Percentiles rank a stretch among this genome's conserved stretches.
These are phyloP conservation scores for Lepas anatifera DNA, from an alignment of 2,888 invertebrate genomes.

Conservation along the genomic window DNA sequence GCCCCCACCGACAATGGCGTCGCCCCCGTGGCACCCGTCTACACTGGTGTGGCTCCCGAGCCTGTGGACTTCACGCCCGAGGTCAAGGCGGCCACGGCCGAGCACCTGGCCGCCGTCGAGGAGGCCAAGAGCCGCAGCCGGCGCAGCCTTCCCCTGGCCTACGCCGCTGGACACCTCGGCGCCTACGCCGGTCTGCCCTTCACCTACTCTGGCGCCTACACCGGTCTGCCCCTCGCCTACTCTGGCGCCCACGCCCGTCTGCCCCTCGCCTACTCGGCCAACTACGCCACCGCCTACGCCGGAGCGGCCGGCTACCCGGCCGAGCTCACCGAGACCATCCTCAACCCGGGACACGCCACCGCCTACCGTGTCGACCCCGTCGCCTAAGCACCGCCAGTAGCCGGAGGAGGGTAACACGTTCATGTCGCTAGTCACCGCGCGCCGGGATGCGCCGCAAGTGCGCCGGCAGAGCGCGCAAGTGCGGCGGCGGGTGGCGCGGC, in stretches of 20 bases:
- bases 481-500: neutral
- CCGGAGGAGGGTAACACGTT: neutral
- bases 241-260: conserved; percentile 30
- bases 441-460: too few relatives aligned
- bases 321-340: conserved; percentile 2
- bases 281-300: conserved; percentile 25
- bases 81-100: conserved; percentile 17
- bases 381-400: conserved; percentile 51
- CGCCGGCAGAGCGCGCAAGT: neutral
- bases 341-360: conserved; percentile 6
- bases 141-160: neutral
- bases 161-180: conserved; percentile 28
- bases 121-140: neutral
- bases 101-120: conserved; percentile 17
- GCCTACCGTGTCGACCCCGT: conserved; percentile 11
- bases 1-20: conserved; percentile 31
- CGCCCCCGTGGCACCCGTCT: conserved; percentile 3
- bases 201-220: conserved; percentile 28
- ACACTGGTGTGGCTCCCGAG: neutral
- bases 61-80: conserved; percentile 40
- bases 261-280: conserved; percentile 29
- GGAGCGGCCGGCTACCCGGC: conserved; percentile 34
- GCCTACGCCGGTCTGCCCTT: conserved; percentile 12
- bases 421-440: neutral
- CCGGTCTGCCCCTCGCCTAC: conserved; percentile 16